Base-by-base conservation (phyloP, 2,797 vertebrate genomes). In the Capromys pilorides region DNA sequence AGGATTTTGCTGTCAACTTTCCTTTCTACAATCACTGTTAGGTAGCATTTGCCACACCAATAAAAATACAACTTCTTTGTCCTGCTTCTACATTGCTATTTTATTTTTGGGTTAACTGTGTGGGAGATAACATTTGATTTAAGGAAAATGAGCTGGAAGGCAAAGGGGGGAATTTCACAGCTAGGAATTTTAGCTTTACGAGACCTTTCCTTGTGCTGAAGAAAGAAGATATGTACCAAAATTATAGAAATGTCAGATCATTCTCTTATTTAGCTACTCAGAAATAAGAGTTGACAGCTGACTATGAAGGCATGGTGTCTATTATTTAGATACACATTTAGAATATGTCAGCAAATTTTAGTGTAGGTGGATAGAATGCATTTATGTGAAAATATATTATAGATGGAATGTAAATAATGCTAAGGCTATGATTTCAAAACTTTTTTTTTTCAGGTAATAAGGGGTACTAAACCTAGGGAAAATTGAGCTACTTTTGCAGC, bases 91-190 rank as follows among this genome's bases (percentile, higher is more conserved):
- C 13, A 6, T 79, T 51, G 24, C 78, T 83, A 14, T 85, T 91
- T 94, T 91, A 93, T 95, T 94, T 93, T 91, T 89, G 87, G 85
- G 49, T 90, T 83, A 39, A 78, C 78, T 33, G 78, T 90, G 73
- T 91, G 86, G 86, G 90, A 93, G 90, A 80, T 90, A 90, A 71
- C 41, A 92, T 93, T 90, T 85, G 89, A 95, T 95, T 96, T 90
- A 94, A 86, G 84, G 88, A 66, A 95, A 75, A 81, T 26, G 81
- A 84, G 57, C 57, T 79, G 24, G 86, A 86, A 95, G 82, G 73
- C 73, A 86, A 81, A 92, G 21, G 49, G 16, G 62, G n/a, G 33
- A 77, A 69, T 92, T 86, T 95, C 88, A 86, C 85, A 91, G 93
- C 73, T 86, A 92, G 33, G 57, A 95, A 95, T 93, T 88, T 88